Conservation (phyloP, 2,888 invertebrate genomes). For the Piscicola geometra region DNA sequence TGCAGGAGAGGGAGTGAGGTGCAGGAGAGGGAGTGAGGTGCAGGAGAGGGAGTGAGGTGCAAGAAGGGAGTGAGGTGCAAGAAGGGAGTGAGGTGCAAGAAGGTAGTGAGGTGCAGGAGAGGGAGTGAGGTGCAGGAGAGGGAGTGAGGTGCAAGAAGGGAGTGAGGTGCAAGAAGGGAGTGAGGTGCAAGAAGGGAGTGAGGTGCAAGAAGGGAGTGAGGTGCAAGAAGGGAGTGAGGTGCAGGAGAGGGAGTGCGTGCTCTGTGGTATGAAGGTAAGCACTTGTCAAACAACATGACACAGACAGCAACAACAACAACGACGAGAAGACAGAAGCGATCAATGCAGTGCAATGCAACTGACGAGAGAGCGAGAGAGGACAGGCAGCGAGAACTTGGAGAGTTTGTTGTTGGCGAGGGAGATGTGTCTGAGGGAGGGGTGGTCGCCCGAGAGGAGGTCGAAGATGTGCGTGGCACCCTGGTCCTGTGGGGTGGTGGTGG, state of each 20-base stretch:
- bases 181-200: background rate
- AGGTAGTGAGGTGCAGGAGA: too few relatives aligned
- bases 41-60: too few relatives aligned
- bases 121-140: too few relatives aligned
- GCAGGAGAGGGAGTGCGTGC: background rate
- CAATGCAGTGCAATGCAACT: too few relatives aligned
- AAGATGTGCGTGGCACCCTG: conserved; percentile 69
- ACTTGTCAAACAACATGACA: background rate
- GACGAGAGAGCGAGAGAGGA: conserved; percentile 67
- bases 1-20: too few relatives aligned
- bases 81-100: too few relatives aligned
- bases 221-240: background rate
- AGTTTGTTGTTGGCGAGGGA: conserved; percentile 82
- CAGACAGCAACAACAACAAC: too few relatives aligned
- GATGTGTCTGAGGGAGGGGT: conserved; percentile 60
- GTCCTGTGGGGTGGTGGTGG: conserved; percentile 60
- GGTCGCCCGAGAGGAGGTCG: conserved; percentile 67
- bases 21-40: too few relatives aligned
- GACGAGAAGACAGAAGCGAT: too few relatives aligned
- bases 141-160: too few relatives aligned
- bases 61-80: too few relatives aligned
- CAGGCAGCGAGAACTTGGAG: conserved; percentile 68
- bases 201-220: background rate
- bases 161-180: too few relatives aligned
- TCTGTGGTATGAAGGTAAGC: conserved; percentile 3